These are phyloP conservation scores for Dasypogon diadema DNA, from an alignment of 2,888 invertebrate genomes.

Conservation along the genomic window DNA sequence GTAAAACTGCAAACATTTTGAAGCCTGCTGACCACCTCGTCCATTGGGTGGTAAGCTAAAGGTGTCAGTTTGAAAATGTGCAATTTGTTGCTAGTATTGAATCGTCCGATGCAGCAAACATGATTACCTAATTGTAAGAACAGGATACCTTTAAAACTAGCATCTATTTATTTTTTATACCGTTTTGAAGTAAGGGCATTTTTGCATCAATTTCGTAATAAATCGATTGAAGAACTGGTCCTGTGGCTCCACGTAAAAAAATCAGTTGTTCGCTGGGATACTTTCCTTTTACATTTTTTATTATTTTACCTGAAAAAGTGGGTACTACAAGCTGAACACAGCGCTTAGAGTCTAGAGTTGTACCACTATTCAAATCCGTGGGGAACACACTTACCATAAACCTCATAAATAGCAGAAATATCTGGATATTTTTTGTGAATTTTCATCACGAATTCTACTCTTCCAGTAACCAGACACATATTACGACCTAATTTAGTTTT, in stretches of 20 bases:
- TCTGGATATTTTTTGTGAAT: conserved; percentile 60
- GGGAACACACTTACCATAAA: conserved; percentile 63
- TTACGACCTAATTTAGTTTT: not conserved
- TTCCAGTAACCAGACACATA: conserved; percentile 59
- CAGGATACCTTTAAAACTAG: no score
- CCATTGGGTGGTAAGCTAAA: conserved; percentile 52
- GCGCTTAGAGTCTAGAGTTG: no score
- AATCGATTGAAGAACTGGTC: conserved; percentile 64
- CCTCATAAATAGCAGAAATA: conserved; percentile 62
- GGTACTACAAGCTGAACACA: no score
- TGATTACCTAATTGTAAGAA: conserved; percentile 59
- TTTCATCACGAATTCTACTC: conserved; percentile 62
- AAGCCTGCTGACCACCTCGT: conserved; percentile 60
- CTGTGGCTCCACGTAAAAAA: conserved; percentile 61
- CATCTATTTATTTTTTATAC: conserved; percentile 51
- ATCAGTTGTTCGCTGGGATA: conserved; percentile 60
- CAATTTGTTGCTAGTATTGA: conserved; percentile 60
- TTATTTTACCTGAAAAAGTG: conserved; percentile 61
- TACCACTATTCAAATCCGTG: no score
- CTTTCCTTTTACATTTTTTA: conserved; percentile 62
- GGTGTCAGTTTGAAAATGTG: conserved; percentile 62
- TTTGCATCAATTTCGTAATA: conserved; percentile 63
- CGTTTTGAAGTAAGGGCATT: conserved; percentile 51
- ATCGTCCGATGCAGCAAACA: conserved; percentile 63
- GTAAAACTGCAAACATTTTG: conserved; percentile 63